Conservation (phyloP, 2,888 invertebrate genomes). For the Hypomecis atomaria region DNA sequence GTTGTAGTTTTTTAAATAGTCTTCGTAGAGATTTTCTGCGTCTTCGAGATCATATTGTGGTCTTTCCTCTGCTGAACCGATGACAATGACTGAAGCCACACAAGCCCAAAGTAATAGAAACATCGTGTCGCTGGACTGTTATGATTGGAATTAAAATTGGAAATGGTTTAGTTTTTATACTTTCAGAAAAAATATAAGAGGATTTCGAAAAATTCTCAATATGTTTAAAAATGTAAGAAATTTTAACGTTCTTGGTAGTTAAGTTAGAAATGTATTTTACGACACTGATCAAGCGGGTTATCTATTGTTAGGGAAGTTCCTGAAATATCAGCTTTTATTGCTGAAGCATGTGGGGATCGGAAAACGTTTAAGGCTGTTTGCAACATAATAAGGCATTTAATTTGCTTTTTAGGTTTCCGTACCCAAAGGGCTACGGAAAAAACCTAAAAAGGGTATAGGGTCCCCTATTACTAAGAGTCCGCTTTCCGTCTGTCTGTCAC, state of each 20-base stretch:
- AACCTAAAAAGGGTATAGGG: no score
- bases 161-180: neutral
- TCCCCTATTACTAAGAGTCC: no score
- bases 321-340: no score
- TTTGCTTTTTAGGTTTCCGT: no score
- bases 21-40: conserved; percentile 19
- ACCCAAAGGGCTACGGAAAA: no score
- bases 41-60: conserved; percentile 12
- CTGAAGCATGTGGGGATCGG: no score
- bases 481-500: no score
- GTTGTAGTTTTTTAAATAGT: conserved; percentile 11
- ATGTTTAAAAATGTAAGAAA: neutral
- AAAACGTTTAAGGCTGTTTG: neutral
- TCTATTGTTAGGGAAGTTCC: no score
- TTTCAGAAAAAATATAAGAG: neutral
- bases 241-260: neutral
- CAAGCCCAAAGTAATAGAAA: neutral
- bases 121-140: neutral
- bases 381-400: no score
- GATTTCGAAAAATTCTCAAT: neutral
- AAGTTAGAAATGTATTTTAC: neutral
- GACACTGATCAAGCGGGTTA: neutral
- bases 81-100: neutral
- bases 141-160: neutral
- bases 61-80: neutral